Evolutionary conservation across 2,113 vertebrate species (phyloP), one percentile per base, ranked within the genome.

Genomic region (Tragulus kanchil): DNA sequence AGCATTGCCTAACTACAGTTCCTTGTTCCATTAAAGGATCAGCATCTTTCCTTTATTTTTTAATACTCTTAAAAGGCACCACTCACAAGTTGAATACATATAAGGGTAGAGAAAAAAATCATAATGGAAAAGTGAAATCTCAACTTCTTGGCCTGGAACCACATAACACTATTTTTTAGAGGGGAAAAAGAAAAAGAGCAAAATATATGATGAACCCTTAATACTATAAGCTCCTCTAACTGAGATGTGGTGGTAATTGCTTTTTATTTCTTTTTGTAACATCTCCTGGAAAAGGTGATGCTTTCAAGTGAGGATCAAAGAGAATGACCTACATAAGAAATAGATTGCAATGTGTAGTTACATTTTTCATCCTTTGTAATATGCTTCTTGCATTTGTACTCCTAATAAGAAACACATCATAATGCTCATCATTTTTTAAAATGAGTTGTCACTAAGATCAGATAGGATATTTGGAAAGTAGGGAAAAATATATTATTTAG

Each of bases 241-340:
- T 82, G 75, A 87, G 75, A 84, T 94, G 78, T 21, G 61, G 64
- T 96, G 73, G 92, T 95, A 98, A 88, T 96, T 96, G 28, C 94
- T 77, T 97, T 89, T 96, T 96, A 52, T 90, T 98, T 95, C 36
- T 36, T 95, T 88, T 84, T 96, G 26, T 73, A 81, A 0, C 26
- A 42, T 97, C 88, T 97, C 96, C 78, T 93, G 78, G 25, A 95
- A 97, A 96, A 79, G 59, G 67, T 92, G 94, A 86, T 94, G 91
- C 94, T 98, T 98, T 98, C 93, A 95, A 97, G 85, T 96, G 67
- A 67, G 54, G 92, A 98, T 97, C 96, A 98, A 95, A 92, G 87
- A 97, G 89, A 98, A 91, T 42, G 75, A 92, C 94, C 96, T 96
- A 81, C 23, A 77, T 91, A 93, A 97, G 93, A 91, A 98, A 94